Percentiles rank a stretch among this genome's conserved stretches.
These are phyloP conservation scores for Ctenicera cuprea DNA, from an alignment of 2,888 invertebrate species.

Conservation along the genomic window DNA sequence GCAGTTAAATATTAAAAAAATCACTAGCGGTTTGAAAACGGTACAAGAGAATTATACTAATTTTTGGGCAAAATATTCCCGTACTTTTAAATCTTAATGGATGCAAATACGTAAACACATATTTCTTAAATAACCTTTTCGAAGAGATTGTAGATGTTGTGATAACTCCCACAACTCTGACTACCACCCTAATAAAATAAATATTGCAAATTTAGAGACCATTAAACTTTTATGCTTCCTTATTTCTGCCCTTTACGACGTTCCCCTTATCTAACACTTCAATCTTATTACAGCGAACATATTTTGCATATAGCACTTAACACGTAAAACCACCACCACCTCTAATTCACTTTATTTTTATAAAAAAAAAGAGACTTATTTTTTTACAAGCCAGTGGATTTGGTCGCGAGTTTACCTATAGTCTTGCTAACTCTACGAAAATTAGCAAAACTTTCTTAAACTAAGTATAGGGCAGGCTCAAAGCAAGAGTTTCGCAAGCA, in stretches of 20 bases:
- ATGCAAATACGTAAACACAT: not conserved
- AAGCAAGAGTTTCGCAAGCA: conserved; percentile 23
- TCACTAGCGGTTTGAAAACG: too few species aligned
- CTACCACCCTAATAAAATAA: conserved; percentile 31
- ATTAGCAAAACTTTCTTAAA: conserved; percentile 4
- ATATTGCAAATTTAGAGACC: conserved; percentile 33
- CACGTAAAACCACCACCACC: conserved; percentile 18
- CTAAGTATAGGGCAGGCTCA: not conserved
- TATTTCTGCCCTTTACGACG: conserved; percentile 23
- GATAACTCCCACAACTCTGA: conserved; percentile 14
- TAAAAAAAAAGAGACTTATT: conserved; percentile 2
- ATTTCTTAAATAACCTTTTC: not conserved
- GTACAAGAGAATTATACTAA: too few species aligned
- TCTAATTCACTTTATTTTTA: not conserved
- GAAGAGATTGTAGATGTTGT: not conserved
- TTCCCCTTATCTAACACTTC: conserved; percentile 33
- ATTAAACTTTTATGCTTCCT: conserved; percentile 35
- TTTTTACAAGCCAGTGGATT: not conserved
- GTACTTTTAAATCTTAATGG: too few species aligned
- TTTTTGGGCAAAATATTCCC: too few species aligned
- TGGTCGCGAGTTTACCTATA: not conserved
- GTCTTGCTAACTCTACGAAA: not conserved
- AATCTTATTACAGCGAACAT: conserved; percentile 8
- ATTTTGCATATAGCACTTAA: conserved; percentile 15
- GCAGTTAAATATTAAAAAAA: too few species aligned